phyloP scores from a whole-genome alignment of 2,113 vertebrate genomes.

The Abramis brama region DNA sequence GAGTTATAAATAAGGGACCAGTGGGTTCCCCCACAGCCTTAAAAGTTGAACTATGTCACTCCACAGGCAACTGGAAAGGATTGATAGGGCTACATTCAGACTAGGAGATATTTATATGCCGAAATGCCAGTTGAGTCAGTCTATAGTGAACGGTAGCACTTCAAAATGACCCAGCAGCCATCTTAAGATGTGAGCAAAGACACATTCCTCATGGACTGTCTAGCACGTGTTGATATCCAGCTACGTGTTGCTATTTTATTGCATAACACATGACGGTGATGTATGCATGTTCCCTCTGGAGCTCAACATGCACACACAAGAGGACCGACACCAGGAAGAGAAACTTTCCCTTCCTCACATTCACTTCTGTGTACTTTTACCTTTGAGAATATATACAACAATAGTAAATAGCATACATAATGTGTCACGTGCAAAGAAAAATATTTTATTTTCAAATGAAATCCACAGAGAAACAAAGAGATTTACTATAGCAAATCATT shows the following conservation, averaged over 20 bases:
- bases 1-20: slow-evolving; percentile 13
- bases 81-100: not conserved
- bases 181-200: slow-evolving; percentile 4
- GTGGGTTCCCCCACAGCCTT: not conserved
- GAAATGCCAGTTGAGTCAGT: not conserved
- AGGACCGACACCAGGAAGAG: slow-evolving; percentile 2
- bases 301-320: slow-evolving; percentile 35
- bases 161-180: slow-evolving; percentile 1
- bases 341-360: not conserved
- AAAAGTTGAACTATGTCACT: not conserved
- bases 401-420: not conserved
- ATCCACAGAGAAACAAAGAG: not conserved
- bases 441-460: not conserved
- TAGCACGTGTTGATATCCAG: slow-evolving; percentile 64
- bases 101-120: not conserved
- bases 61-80: not conserved
- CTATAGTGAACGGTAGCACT: not conserved
- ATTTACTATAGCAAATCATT: not conserved
- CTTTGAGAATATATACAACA: not conserved
- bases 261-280: slow-evolving; percentile 53
- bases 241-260: slow-evolving; percentile 64
- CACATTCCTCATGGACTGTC: slow-evolving; percentile 63
- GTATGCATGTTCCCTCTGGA: slow-evolving; percentile 50
- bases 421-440: not conserved
- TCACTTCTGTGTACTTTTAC: slow-evolving; percentile 1